Base-by-base conservation (phyloP, 2,888 invertebrate genomes). In the Melolontha melolontha region DNA sequence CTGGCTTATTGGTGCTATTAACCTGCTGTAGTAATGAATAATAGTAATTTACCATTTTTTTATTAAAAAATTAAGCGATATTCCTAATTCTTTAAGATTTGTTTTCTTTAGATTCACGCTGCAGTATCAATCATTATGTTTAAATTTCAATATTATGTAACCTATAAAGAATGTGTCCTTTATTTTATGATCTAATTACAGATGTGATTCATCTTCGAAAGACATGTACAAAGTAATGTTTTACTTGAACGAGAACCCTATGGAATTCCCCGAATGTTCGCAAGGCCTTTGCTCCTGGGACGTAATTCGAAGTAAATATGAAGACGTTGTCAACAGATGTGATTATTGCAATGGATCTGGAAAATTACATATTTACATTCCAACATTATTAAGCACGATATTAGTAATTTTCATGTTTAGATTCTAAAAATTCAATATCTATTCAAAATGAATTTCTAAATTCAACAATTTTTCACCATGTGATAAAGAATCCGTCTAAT, bases 281-380 rank as follows among this genome's bases (percentile, higher is more conserved):
- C 92, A 91, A 0, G 94, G 93, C 0, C 87, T 94, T 0, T 94
- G 94, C 82, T 89, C 90, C 72, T 93, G 93, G 92, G 86, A 88
- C 0, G 86, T 87, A 17, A 84, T 94, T 6, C 87, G 89, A 75
- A 84, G 86, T 12, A 87, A 86, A 67, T 89, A 89, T 70, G 85
- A 86, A 1, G 80, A 84, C 0, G 77, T 88, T 1, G 85, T 86
- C 2, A 84, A 86, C 17, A 84, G 84, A 12, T 91, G 91, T 75
- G 83, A 88, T 34, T 87, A 87, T 73, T 91, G 91, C 75, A 85
- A 84, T 57, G 70, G 71, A 7, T 49, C 68, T n/a, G 41, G 29
- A 41, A 66, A 50, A 12, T 11, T 44, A 2, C 57, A 66, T 11
- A 11, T 66, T 17, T 49, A 29, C 17, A 4, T 66, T 49, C 17